Evolutionary conservation across 2,888 invertebrate species (phyloP).

Genomic region (Epinotia nisella): DNA sequence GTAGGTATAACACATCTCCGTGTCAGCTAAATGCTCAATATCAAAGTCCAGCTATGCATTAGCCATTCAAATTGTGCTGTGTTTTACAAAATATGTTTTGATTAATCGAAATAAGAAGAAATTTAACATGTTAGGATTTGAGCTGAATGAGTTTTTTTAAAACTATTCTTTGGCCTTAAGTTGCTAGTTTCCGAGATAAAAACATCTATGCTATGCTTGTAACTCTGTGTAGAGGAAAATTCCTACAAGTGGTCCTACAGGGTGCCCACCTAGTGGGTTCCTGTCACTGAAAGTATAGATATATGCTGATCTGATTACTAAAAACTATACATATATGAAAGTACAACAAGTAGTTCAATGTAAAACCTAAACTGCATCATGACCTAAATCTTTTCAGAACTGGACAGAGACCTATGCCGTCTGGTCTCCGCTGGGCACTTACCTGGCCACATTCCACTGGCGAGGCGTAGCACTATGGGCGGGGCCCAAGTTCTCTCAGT

Average conservation of each 20-base stretch:
- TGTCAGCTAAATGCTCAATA: conserved; percentile 11
- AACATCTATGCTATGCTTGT: no score
- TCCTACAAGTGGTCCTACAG: no score
- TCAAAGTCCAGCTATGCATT: conserved; percentile 12
- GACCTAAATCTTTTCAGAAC: conserved; percentile 80
- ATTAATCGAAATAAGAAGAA: neutral
- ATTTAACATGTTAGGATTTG: no score
- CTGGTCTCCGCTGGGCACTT: conserved; percentile 99
- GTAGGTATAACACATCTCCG: neutral
- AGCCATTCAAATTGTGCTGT: neutral
- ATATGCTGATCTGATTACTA: no score
- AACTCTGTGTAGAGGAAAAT: no score
- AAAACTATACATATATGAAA: no score
- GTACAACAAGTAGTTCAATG: no score
- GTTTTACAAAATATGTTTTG: conserved; percentile 6
- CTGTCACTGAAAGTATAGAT: no score
- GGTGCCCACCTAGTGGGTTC: no score
- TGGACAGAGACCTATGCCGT: conserved; percentile 98
- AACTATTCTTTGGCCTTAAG: no score
- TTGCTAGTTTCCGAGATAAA: no score
- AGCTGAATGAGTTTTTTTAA: no score
- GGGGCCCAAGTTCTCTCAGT: conserved; percentile 95
- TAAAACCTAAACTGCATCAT: neutral
- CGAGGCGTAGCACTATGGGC: conserved; percentile 99
- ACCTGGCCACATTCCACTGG: conserved; percentile 97